Evolutionary conservation across 1,140 invertebrate species (phyloP).

Genomic region (Charaxes varanes): DNA sequence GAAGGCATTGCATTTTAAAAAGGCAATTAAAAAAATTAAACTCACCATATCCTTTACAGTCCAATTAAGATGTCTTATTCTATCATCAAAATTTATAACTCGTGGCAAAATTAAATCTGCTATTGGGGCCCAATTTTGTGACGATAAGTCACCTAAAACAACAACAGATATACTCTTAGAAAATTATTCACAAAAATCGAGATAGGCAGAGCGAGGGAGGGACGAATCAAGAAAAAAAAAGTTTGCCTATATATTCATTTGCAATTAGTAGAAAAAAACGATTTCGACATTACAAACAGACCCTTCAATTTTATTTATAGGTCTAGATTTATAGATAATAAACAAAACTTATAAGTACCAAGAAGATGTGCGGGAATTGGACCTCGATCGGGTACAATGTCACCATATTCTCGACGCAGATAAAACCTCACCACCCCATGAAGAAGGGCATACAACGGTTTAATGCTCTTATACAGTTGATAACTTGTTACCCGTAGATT

Average conservation of each 20-base stretch:
- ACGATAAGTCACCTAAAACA: constrained; percentile 74
- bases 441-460: constrained; percentile 79
- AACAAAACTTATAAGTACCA: too few species aligned
- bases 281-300: not conserved
- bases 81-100: constrained; percentile 63
- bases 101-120: constrained; percentile 66
- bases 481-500: constrained; percentile 71
- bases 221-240: too few species aligned
- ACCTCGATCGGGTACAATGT: constrained; percentile 49
- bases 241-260: not conserved
- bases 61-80: constrained; percentile 74
- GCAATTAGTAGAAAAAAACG: not conserved
- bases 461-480: constrained; percentile 75
- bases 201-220: too few species aligned
- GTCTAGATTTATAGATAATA: not conserved
- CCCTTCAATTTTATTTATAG: not conserved
- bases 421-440: constrained; percentile 78
- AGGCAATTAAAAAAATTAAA: too few species aligned
- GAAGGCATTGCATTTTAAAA: too few species aligned
- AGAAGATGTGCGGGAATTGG: constrained; percentile 70
- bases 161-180: too few species aligned
- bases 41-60: constrained; percentile 75
- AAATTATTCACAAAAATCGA: too few species aligned
- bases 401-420: constrained; percentile 44
- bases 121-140: constrained; percentile 76